Conservation (phyloP, 2,797 vertebrate genomes). For the Gymnoscopelus braueri region DNA sequence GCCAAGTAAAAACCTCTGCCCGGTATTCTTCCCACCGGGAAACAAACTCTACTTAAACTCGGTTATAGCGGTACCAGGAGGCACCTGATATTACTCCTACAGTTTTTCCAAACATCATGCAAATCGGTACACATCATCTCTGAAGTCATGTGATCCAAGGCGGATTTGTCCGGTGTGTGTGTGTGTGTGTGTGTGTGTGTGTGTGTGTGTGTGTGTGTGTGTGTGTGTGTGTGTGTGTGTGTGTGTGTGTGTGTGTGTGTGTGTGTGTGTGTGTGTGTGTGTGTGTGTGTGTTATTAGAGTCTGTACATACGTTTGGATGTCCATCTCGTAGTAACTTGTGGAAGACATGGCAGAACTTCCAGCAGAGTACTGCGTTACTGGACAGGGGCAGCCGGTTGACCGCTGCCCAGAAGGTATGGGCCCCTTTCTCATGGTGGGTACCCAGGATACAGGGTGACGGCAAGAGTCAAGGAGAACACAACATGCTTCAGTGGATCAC, state of each 20-base stretch:
- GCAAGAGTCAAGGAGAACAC: slow-evolving; percentile 69
- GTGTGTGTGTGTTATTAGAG: not conserved
- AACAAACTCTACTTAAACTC: too few relatives aligned
- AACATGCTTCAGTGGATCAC: too few relatives aligned
- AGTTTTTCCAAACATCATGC: too few relatives aligned
- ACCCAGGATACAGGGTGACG: slow-evolving; percentile 94
- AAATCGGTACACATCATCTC: too few relatives aligned
- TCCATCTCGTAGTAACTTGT: slow-evolving; percentile 96
- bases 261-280: not conserved
- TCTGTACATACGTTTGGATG: slow-evolving; percentile 89
- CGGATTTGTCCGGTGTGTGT: too few relatives aligned
- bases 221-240: not conserved
- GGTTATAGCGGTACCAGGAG: too few relatives aligned
- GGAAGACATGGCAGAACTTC: slow-evolving; percentile 99
- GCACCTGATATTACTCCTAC: too few relatives aligned
- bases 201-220: too few relatives aligned
- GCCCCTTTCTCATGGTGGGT: slow-evolving; percentile 98
- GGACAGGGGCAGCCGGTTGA: slow-evolving; percentile 94
- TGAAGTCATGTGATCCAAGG: too few relatives aligned
- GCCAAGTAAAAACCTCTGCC: too few relatives aligned
- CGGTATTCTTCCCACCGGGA: too few relatives aligned
- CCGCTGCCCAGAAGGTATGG: slow-evolving; percentile 95
- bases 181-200: too few relatives aligned
- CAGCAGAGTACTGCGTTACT: slow-evolving; percentile 98
- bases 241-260: not conserved